Evolutionary conservation across 2,797 vertebrate species (phyloP), one percentile per base, ranked within the genome.

Genomic region (Argya squamiceps): DNA sequence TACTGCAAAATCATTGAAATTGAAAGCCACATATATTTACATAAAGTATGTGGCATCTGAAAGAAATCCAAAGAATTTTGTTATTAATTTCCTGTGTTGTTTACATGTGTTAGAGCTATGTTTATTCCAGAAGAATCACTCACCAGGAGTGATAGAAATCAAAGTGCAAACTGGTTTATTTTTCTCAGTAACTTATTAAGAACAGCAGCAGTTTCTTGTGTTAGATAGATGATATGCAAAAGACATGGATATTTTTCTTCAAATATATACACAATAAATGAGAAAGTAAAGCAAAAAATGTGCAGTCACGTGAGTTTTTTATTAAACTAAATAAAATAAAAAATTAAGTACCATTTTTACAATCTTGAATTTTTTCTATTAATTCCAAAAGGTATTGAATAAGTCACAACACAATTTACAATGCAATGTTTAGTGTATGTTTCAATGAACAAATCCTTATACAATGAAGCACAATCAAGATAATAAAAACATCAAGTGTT

Each of bases 61-160:
- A 96, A 95, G 89, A 97, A 96, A 94, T 95, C 92, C 96, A 97
- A 96, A 92, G 73, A 97, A 97, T 98, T 97, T 97, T 97, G 92
- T 95, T 97, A 97, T 97, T 91, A 89, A 96, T 97, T 96, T 97
- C 96, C 93, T 95, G 81, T 95, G 93, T 97, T 97, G 97, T 97
- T 98, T 98, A 97, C 96, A 97, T 95, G 90, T 96, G 94, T 95
- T 96, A 89, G 82, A 59, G 94, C 77, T 94, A 67, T 96, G 93
- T 97, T 97, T 97, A 96, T 96, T 96, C 95, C 93, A 95, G 82
- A 96, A 84, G 93, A 96, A 93, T 96, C 96, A 95, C 91, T 97
- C 93, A 84, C 95, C 92, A 96, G 62, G 87, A 97, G 75, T 92
- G 77, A 97, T 91, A 97, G 88, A 95, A 97, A 95, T 98, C 89